These are phyloP conservation scores for Aplodontia rufa DNA, from an alignment of 2,113 vertebrate species.

Conservation along the genomic window DNA sequence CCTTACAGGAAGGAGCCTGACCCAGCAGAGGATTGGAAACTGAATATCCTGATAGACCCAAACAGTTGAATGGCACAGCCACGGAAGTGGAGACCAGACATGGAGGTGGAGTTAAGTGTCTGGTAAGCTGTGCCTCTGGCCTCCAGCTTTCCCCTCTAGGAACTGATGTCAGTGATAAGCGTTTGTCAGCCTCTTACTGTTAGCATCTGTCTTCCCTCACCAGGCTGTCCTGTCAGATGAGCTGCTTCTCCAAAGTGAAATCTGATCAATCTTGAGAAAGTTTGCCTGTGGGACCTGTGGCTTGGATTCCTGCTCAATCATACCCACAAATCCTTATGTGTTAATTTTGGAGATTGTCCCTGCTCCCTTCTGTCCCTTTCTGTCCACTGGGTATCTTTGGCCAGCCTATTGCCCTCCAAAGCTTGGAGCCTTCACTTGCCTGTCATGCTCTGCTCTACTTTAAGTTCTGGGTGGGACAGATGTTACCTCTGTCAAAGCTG, in stretches of 20 bases:
- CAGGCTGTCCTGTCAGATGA: background rate
- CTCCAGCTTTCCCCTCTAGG: background rate
- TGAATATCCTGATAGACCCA: background rate
- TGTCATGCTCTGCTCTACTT: slow-evolving; percentile 4
- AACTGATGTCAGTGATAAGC: background rate
- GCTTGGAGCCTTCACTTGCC: background rate
- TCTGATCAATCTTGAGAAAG: background rate
- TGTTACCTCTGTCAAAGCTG: slow-evolving; percentile 74
- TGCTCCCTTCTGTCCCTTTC: background rate
- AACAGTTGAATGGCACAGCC: background rate
- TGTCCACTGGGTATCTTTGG: background rate
- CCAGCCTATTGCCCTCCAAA: background rate
- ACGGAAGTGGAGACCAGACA: background rate
- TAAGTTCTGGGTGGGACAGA: background rate
- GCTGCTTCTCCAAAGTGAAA: background rate
- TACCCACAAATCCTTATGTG: background rate
- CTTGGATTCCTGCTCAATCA: background rate
- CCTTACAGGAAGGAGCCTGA: background rate
- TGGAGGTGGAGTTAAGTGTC: background rate
- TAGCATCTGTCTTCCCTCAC: background rate
- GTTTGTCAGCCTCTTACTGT: background rate
- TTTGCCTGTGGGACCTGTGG: background rate
- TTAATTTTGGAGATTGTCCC: background rate
- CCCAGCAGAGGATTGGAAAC: background rate
- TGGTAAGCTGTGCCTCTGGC: background rate